These are phyloP conservation scores for Schlechtendalia chinensis DNA, from an alignment of 1,140 invertebrate species.

Conservation along the genomic window DNA sequence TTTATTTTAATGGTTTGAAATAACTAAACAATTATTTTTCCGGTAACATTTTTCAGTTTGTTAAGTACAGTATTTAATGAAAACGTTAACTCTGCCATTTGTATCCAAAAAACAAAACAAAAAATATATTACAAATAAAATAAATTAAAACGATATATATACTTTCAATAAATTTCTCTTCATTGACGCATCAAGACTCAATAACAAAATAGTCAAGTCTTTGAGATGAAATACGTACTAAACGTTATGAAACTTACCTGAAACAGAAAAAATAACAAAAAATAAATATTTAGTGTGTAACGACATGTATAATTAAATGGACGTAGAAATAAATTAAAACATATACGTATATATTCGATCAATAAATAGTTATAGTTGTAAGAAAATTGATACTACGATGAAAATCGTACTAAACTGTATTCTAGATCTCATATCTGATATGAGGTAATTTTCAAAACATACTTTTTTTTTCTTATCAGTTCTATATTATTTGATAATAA, in stretches of 20 bases:
- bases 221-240: not conserved
- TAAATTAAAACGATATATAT: constrained; percentile 7
- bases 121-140: not conserved
- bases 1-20: not conserved
- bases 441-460: too few species aligned
- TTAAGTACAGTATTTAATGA: not conserved
- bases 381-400: too few species aligned
- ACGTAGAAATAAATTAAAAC: too few species aligned
- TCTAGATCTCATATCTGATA: too few species aligned
- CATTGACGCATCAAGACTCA: not conserved
- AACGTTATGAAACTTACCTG: constrained; percentile 15
- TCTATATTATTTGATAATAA: too few species aligned
- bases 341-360: too few species aligned
- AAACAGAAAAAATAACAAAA: constrained; percentile 17
- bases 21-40: not conserved
- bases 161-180: not conserved
- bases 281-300: not conserved
- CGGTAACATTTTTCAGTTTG: not conserved
- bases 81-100: not conserved
- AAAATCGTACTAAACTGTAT: too few species aligned
- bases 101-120: not conserved
- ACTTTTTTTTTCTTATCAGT: too few species aligned
- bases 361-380: too few species aligned
- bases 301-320: too few species aligned
- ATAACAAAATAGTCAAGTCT: constrained; percentile 3